Evolutionary conservation across 2,888 invertebrate genomes (phyloP), one percentile per base, ranked within the genome.

Genomic region (Tupiocoris notatus): DNA sequence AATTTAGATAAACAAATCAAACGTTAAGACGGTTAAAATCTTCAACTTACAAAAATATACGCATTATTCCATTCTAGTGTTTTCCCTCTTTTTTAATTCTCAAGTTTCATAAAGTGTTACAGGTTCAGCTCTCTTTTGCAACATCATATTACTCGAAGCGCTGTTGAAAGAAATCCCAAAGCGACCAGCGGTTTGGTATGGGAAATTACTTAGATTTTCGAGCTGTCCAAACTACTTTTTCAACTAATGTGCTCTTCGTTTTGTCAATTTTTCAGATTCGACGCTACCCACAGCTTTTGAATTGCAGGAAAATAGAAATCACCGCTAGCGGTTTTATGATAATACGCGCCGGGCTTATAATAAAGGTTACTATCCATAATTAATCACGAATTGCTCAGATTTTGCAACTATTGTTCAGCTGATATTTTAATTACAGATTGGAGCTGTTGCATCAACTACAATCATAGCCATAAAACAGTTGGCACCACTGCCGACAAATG

Each of bases 381-480:
- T 7, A 39, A 7, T 39, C 39, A 12, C 3, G n/a, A n/a, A n/a
- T n/a, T n/a, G 39, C 39, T 39, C 39, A 39, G 39, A 12, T 7
- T n/a, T n/a, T n/a, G n/a, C n/a, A n/a, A n/a, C n/a, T 3, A 39
- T 39, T 39, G 39, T 3, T 39, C 12, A 39, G 39, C 12, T 12
- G 39, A 39, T 20, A n/a, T n/a, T n/a, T 57, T n/a, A 56, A 1
- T 67, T 57, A 22, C 23, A 67, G 67, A 67, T 67, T 21, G 67
- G 12, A n/a, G 22, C 23, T 1, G 67, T 67, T 21, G 57, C 67
- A 16, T 67, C 67, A 16, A 67, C 67, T 57, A 56, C 67, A 16
- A 67, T 67, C 56, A 56, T 67, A 9, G 56, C 67, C 22, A 54
- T 67, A 57, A 22, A 22, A 16, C 67, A 67, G 22, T 22, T 67